Conservation (phyloP, 1,140 invertebrate species). For the Drosophila oshimai region DNA sequence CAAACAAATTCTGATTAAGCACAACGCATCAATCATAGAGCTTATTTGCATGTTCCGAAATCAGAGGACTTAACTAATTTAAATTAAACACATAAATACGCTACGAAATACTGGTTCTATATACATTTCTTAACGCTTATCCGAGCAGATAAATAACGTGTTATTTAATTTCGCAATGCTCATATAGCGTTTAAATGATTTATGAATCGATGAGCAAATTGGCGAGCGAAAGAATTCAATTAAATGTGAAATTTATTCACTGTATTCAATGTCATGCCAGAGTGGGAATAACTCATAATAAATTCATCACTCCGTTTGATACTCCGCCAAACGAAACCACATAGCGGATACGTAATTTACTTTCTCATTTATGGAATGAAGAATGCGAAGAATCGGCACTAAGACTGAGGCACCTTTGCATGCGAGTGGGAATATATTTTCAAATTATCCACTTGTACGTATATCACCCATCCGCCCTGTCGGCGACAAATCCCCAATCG, state of each 20-base stretch:
- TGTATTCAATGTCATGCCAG: conserved; percentile 21
- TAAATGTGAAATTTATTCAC: conserved; percentile 38
- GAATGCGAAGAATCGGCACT: conserved; percentile 8
- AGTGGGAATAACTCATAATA: conserved; percentile 31
- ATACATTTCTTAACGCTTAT: conserved; percentile 14
- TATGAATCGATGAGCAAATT: conserved; percentile 38
- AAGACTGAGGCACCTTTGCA: neutral
- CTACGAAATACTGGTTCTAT: neutral
- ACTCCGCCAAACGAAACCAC: neutral
- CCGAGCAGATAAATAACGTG: conserved; percentile 21
- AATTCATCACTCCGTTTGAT: conserved; percentile 25
- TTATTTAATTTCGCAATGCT: conserved; percentile 18
- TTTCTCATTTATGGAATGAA: conserved; percentile 33
- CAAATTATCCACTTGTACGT: neutral
- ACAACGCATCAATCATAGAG: conserved; percentile 2
- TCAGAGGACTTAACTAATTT: neutral
- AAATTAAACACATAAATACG: neutral
- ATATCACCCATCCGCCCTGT: neutral
- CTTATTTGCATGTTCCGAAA: neutral
- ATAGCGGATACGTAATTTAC: conserved; percentile 26
- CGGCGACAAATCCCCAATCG: conserved; percentile 57
- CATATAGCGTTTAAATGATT: conserved; percentile 22
- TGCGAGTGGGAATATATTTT: neutral
- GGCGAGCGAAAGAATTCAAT: conserved; percentile 26
- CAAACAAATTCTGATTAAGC: conserved; percentile 3